Percentiles rank a stretch among this genome's conserved stretches.
Conservation (phyloP, 1,140 invertebrate genomes). For the Heliconius himera region DNA sequence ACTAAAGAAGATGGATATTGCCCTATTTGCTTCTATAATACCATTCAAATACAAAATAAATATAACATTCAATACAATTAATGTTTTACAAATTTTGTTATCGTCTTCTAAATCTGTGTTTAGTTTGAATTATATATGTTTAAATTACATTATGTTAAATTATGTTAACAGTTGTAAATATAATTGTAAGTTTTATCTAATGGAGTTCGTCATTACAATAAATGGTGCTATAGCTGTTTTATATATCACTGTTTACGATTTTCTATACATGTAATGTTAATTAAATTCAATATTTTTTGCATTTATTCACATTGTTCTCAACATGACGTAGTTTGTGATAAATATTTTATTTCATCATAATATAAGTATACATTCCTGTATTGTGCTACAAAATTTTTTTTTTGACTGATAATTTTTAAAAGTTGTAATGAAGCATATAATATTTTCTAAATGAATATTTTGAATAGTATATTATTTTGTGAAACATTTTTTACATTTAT, state of each 20-base stretch:
- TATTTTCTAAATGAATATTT: slow-evolving; percentile 47
- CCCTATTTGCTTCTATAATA: too few species aligned
- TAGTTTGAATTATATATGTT: not conserved
- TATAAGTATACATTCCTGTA: slow-evolving; percentile 7
- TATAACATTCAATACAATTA: not conserved
- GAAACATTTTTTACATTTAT: slow-evolving; percentile 53
- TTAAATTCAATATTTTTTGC: not conserved
- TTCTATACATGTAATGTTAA: slow-evolving; percentile 9
- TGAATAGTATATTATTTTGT: slow-evolving; percentile 54
- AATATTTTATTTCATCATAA: not conserved
- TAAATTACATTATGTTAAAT: not conserved
- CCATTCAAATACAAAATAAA: not conserved
- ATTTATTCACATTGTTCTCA: slow-evolving; percentile 7
- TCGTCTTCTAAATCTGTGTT: not conserved
- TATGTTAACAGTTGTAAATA: not conserved
- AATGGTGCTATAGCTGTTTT: slow-evolving; percentile 9
- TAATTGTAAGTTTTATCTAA: not conserved
- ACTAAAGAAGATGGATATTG: too few species aligned
- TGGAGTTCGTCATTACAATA: slow-evolving; percentile 5
- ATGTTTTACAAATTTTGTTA: not conserved
- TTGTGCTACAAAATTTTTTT: slow-evolving; percentile 5
- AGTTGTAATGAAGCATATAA: slow-evolving; percentile 4
- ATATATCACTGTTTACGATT: slow-evolving; percentile 10
- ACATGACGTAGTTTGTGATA: not conserved
- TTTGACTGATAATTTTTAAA: slow-evolving; percentile 9